Percentiles rank a stretch among this genome's conserved stretches.
These are phyloP conservation scores for Drosophila subquinaria DNA, from an alignment of 2,888 invertebrate species.

Conservation along the genomic window DNA sequence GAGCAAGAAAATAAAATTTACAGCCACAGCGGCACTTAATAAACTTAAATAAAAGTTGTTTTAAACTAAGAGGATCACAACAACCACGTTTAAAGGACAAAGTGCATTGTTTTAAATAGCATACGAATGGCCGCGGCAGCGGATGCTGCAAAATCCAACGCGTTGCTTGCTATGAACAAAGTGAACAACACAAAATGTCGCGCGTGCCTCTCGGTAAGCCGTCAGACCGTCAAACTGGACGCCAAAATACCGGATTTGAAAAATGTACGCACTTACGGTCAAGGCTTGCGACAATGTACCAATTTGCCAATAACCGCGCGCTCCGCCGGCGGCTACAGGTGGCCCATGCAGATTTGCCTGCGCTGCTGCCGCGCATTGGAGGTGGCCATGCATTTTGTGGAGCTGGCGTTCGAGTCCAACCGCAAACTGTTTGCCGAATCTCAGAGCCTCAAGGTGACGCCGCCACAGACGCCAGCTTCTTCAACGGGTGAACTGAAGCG, in stretches of 20 bases:
- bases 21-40: conserved; percentile 27
- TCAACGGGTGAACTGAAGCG: conserved; percentile 64
- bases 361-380: conserved; percentile 80
- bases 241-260: conserved; percentile 65
- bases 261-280: conserved; percentile 62
- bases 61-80: background rate
- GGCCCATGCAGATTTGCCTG: conserved; percentile 74
- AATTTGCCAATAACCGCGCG: conserved; percentile 41
- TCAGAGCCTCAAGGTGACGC: conserved; percentile 42
- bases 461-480: conserved; percentile 20
- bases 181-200: conserved; percentile 71
- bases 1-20: conserved; percentile 25
- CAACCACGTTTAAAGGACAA: background rate
- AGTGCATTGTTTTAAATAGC: background rate
- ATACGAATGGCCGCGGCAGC: conserved; percentile 54
- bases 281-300: conserved; percentile 65
- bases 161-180: conserved; percentile 61
- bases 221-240: conserved; percentile 63
- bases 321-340: conserved; percentile 56
- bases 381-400: conserved; percentile 78
- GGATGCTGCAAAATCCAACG: conserved; percentile 55
- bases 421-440: conserved; percentile 61
- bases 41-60: conserved; percentile 2
- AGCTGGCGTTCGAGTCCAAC: conserved; percentile 70
- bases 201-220: conserved; percentile 71